Evolutionary conservation across 1,140 invertebrate genomes (phyloP).

Genomic region (Brachystomella parvula): DNA sequence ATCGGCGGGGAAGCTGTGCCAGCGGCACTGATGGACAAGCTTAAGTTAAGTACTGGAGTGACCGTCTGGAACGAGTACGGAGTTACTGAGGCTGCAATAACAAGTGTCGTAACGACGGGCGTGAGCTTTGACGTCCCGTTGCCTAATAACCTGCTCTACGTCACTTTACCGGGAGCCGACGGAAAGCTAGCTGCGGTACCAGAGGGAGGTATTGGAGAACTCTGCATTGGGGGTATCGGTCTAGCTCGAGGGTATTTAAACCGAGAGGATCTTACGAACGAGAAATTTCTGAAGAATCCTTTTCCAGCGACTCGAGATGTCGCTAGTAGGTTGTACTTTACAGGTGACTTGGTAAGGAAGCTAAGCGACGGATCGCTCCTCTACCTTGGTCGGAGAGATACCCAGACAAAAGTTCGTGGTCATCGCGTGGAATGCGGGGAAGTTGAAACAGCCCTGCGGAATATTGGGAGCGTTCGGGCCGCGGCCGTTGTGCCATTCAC

Average conservation of each 20-base stretch:
- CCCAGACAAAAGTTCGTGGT: slow-evolving; percentile 14
- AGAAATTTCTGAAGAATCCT: slow-evolving; percentile 13
- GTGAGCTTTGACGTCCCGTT: no score
- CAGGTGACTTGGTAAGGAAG: not conserved
- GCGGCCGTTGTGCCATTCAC: not conserved
- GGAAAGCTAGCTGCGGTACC: no score
- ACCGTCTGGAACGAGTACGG: no score
- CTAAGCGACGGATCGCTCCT: not conserved
- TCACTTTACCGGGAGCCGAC: no score
- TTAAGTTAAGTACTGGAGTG: no score
- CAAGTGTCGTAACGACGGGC: no score
- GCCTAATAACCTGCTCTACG: no score
- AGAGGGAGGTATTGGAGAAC: slow-evolving; percentile 9
- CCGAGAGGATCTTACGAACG: not conserved
- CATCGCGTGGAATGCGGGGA: slow-evolving; percentile 14
- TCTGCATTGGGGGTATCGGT: slow-evolving; percentile 8
- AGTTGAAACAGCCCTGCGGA: not conserved
- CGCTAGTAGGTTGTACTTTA: not conserved
- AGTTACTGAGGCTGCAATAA: no score
- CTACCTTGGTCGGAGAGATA: slow-evolving; percentile 9
- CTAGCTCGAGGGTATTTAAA: slow-evolving; percentile 15
- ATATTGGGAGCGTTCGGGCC: not conserved
- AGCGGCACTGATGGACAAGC: no score
- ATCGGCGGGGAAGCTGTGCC: no score
- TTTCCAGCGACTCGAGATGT: not conserved